phyloP scores from a whole-genome alignment of 2,888 invertebrate species.

The Xylota segnis region DNA sequence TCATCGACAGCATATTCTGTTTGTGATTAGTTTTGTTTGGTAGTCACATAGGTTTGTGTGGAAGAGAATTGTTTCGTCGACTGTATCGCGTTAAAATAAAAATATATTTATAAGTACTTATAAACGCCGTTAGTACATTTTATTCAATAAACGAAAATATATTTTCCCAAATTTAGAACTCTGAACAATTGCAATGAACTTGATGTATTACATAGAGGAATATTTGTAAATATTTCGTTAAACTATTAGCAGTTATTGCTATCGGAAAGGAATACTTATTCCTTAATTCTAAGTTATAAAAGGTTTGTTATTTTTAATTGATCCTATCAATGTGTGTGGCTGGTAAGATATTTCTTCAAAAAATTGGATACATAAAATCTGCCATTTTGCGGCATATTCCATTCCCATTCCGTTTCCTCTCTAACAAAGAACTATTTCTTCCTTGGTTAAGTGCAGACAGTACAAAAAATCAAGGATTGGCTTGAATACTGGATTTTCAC shows the following conservation, averaged over 20 bases:
- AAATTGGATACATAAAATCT: constrained; percentile 74
- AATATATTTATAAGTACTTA: constrained; percentile 38
- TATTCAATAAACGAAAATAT: constrained; percentile 8
- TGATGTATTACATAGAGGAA: constrained; percentile 6
- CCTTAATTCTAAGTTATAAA: not conserved
- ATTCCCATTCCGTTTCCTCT: constrained; percentile 73
- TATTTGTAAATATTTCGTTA: constrained; percentile 21
- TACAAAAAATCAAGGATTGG: constrained; percentile 62
- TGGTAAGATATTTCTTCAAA: constrained; percentile 47
- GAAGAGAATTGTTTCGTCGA: constrained; percentile 40
- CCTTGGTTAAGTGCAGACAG: constrained; percentile 62
- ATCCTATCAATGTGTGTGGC: constrained; percentile 26
- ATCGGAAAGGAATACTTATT: constrained; percentile 8
- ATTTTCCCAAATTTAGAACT: not conserved
- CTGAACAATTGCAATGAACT: constrained; percentile 36
- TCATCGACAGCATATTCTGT: constrained; percentile 52
- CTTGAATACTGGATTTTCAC: constrained; percentile 32
- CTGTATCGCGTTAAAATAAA: constrained; percentile 37
- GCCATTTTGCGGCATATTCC: constrained; percentile 77
- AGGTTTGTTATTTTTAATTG: constrained; percentile 62
- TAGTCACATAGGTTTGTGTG: constrained; percentile 64
- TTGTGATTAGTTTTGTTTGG: constrained; percentile 73
- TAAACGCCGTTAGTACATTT: constrained; percentile 27
- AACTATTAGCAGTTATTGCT: constrained; percentile 4
- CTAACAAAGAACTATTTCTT: constrained; percentile 74